These are phyloP conservation scores for Brienomyrus brachyistius DNA, from an alignment of 2,113 vertebrate species.

Conservation along the genomic window DNA sequence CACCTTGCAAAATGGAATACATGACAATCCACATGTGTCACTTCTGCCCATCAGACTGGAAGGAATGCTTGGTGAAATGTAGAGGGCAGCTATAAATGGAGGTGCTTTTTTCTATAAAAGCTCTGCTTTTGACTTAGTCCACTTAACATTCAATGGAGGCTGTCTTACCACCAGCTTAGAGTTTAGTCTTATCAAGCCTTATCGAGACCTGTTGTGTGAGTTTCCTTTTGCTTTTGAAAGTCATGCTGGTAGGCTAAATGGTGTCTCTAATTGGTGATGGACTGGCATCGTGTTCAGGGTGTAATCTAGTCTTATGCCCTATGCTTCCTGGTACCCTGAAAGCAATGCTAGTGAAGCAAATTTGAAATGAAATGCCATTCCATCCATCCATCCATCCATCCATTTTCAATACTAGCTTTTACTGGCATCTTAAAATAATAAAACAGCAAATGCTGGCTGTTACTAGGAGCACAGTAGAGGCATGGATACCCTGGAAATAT, in stretches of 20 bases:
- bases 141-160: conserved; percentile 46
- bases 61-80: conserved; percentile 33
- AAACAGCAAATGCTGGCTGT: not conserved
- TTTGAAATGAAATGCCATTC: not conserved
- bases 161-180: conserved; percentile 29
- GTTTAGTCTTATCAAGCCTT: conserved; percentile 40
- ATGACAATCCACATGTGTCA: conserved; percentile 22
- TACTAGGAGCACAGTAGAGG: not conserved
- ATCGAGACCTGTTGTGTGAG: conserved; percentile 13
- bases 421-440: not conserved
- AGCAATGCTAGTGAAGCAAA: not conserved
- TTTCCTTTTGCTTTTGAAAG: conserved; percentile 8
- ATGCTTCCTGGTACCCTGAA: not conserved
- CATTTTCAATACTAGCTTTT: not conserved
- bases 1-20: conserved; percentile 17
- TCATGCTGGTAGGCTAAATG: not conserved
- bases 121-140: conserved; percentile 25
- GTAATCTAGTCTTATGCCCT: not conserved
- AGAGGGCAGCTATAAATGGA: conserved; percentile 19
- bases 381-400: not conserved
- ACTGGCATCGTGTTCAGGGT: not conserved
- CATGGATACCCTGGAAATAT: not conserved
- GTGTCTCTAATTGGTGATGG: not conserved
- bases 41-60: conserved; percentile 11
- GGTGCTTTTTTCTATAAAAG: not conserved